Conservation (phyloP, 2,888 invertebrate genomes). For the Neoscelio sp. region DNA sequence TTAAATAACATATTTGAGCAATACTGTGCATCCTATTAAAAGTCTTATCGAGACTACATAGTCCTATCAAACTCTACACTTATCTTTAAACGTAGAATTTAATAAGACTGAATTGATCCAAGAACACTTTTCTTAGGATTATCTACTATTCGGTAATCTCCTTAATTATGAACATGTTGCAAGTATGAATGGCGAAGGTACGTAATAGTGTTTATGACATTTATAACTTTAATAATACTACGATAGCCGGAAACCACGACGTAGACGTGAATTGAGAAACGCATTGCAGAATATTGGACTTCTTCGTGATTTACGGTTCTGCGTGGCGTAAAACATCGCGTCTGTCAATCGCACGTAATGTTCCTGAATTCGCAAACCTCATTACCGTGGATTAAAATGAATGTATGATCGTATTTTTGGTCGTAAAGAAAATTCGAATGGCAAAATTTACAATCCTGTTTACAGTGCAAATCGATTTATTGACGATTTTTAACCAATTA, state of each 20-base stretch:
- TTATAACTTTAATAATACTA: not conserved
- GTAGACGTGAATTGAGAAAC: slow-evolving; percentile 20
- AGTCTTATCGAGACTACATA: no score
- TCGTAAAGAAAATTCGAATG: not conserved
- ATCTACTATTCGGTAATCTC: no score
- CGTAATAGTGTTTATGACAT: not conserved
- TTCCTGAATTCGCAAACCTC: slow-evolving; percentile 4
- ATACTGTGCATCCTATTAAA: no score
- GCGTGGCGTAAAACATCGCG: slow-evolving; percentile 15
- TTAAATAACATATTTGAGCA: no score
- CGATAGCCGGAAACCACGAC: slow-evolving; percentile 1
- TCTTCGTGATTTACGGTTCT: slow-evolving; percentile 26
- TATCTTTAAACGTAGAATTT: no score
- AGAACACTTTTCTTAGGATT: no score
- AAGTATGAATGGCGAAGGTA: not conserved
- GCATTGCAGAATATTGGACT: slow-evolving; percentile 28
- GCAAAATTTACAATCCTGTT: no score
- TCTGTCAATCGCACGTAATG: slow-evolving; percentile 14
- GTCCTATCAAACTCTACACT: no score
- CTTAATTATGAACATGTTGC: no score
- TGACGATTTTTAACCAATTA: no score
- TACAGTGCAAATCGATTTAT: no score
- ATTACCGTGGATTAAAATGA: not conserved
- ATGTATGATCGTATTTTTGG: not conserved
- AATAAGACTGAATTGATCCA: no score